Conservation (phyloP, 2,888 invertebrate genomes). For the Drosophila kanekoi region DNA sequence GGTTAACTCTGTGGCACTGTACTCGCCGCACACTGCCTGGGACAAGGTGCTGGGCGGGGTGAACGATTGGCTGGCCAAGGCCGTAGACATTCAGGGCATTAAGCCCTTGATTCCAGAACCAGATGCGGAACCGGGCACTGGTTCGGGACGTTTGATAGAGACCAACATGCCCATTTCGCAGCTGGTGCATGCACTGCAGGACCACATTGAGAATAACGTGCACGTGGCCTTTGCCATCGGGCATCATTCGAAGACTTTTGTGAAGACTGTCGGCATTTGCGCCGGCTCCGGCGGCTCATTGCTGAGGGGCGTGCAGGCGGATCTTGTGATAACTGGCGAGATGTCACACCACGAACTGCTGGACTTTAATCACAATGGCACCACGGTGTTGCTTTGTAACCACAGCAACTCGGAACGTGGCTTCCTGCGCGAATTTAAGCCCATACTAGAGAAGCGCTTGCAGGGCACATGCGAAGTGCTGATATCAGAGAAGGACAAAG, state of each 20-base stretch:
- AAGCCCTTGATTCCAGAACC: constrained; percentile 73
- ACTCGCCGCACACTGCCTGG: constrained; percentile 97
- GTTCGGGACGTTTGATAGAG: constrained; percentile 87
- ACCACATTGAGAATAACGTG: constrained; percentile 89
- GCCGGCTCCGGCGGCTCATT: constrained; percentile 95
- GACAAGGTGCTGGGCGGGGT: constrained; percentile 94
- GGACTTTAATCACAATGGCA: constrained; percentile 92
- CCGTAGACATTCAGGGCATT: constrained; percentile 75
- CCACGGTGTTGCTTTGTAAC: constrained; percentile 94
- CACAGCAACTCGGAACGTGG: constrained; percentile 98
- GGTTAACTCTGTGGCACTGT: constrained; percentile 93
- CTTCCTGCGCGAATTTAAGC: constrained; percentile 88
- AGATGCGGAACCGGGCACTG: constrained; percentile 76
- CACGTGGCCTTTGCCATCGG: constrained; percentile 89
- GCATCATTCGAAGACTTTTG: constrained; percentile 84
- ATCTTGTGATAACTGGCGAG: constrained; percentile 95
- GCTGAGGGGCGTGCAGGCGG: constrained; percentile 89
- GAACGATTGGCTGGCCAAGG: constrained; percentile 94
- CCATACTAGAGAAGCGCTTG: constrained; percentile 80
- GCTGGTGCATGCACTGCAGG: constrained; percentile 86
- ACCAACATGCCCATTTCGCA: constrained; percentile 78
- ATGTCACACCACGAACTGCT: constrained; percentile 98
- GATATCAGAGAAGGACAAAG: constrained; percentile 90
- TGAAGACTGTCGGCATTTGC: constrained; percentile 91
- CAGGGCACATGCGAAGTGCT: constrained; percentile 86